A percentile compares a stretch with the other conserved stretches of the same genome.
These are phyloP conservation scores for Sitobion miscanthi DNA, from an alignment of 1,140 invertebrate species.

Conservation along the genomic window DNA sequence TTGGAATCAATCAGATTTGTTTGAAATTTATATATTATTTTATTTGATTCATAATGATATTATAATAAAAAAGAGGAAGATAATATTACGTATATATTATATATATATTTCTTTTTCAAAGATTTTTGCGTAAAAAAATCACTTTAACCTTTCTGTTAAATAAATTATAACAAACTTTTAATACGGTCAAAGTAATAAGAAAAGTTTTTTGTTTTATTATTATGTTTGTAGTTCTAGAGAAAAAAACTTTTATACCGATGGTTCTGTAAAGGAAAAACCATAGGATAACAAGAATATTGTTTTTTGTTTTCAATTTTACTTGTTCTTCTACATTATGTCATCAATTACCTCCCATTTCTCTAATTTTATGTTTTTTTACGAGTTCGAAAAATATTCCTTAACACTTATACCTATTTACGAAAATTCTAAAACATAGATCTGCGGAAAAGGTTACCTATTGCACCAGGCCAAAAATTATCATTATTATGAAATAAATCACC, in stretches of 20 bases:
- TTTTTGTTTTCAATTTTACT: conserved; percentile 38
- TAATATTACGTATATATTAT: background rate
- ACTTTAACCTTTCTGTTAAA: conserved; percentile 47
- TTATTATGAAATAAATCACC: background rate
- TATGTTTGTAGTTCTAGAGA: background rate
- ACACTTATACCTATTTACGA: background rate
- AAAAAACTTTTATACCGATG: conserved; percentile 39
- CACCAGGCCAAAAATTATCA: background rate
- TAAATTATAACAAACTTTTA: conserved; percentile 51
- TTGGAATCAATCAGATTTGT: background rate
- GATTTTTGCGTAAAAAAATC: conserved; percentile 29
- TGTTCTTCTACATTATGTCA: background rate
- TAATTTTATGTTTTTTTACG: background rate
- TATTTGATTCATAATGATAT: background rate
- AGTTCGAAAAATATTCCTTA: background rate
- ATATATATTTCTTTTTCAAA: background rate
- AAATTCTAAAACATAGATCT: background rate
- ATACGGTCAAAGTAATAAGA: conserved; percentile 42
- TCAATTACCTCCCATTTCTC: background rate
- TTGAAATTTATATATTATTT: background rate
- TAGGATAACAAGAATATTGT: background rate
- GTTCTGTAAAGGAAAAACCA: conserved; percentile 16
- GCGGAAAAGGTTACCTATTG: background rate
- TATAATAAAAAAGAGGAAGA: background rate
- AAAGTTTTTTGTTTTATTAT: conserved; percentile 54